A percentile compares a stretch with the other conserved stretches of the same genome.
Conservation (phyloP, 2,797 vertebrate species). For the Acrossocheilus wenchowensis region DNA sequence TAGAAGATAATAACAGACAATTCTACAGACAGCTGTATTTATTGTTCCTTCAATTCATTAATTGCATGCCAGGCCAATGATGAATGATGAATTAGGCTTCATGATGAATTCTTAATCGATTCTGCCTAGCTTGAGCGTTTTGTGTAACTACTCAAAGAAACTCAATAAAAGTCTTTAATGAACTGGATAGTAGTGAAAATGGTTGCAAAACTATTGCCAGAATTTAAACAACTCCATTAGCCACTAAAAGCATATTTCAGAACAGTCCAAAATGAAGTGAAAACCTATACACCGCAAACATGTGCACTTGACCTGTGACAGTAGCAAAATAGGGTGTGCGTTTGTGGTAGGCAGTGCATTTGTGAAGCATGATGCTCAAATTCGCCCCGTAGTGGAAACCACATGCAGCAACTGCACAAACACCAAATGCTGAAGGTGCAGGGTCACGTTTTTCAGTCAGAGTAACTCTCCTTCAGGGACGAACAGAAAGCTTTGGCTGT, state of each 20-base stretch:
- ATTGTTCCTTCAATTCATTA: not conserved
- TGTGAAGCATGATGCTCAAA: slow-evolving; percentile 8
- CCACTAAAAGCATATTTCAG: not conserved
- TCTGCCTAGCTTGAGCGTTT: not conserved
- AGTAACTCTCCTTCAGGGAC: slow-evolving; percentile 24
- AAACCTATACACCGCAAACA: not conserved
- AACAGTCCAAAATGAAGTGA: not conserved
- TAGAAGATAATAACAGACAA: not conserved
- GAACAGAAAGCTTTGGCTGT: slow-evolving; percentile 6
- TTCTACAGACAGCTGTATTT: not conserved
- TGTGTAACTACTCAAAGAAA: not conserved
- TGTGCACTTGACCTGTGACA: slow-evolving; percentile 47
- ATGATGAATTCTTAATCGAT: not conserved
- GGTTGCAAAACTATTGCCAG: not conserved
- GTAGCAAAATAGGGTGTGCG: slow-evolving; percentile 25
- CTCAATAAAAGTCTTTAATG: not conserved
- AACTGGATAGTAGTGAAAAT: not conserved
- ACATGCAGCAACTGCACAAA: slow-evolving; percentile 62
- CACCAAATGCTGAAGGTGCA: slow-evolving; percentile 39
- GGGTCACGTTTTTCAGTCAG: slow-evolving; percentile 45
- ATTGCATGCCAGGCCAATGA: not conserved
- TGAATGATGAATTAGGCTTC: not conserved
- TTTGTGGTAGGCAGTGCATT: slow-evolving; percentile 20
- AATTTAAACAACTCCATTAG: not conserved
- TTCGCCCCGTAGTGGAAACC: slow-evolving; percentile 60